Percentiles rank a stretch among this genome's conserved stretches.
Evolutionary conservation across 1,140 invertebrate genomes (phyloP).

Genomic region (Phocides pigmalion): DNA sequence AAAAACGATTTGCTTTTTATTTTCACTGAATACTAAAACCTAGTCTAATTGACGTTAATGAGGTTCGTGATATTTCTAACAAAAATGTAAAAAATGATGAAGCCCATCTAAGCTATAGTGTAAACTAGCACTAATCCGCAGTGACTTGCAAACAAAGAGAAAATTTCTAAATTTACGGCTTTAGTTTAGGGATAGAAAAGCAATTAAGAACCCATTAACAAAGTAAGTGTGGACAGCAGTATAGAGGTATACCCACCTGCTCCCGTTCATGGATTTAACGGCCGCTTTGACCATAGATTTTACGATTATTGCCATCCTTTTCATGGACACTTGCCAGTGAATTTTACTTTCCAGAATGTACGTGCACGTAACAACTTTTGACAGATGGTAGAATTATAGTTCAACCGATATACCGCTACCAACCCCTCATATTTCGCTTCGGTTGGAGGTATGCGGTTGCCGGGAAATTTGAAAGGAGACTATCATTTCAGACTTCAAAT

Average conservation of each 20-base stretch:
- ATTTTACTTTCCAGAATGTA: constrained; percentile 22
- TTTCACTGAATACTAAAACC: too few relatives aligned
- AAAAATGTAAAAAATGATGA: not conserved
- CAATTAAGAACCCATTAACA: constrained; percentile 76
- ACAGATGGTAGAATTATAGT: too few relatives aligned
- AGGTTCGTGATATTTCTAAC: too few relatives aligned
- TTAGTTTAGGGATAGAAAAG: constrained; percentile 67
- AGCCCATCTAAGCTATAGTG: constrained; percentile 7
- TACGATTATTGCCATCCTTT: constrained; percentile 32
- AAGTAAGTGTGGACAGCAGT: constrained; percentile 49
- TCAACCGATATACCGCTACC: too few relatives aligned
- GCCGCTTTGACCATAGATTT: constrained; percentile 44
- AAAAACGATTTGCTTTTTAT: too few relatives aligned
- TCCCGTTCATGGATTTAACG: constrained; percentile 51
- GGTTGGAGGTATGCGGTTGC: too few relatives aligned
- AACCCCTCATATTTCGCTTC: too few relatives aligned
- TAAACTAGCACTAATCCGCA: constrained; percentile 17
- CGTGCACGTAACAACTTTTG: constrained; percentile 3
- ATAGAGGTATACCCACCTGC: constrained; percentile 53
- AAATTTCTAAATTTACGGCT: constrained; percentile 55
- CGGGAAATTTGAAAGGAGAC: too few relatives aligned
- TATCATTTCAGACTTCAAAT: too few relatives aligned
- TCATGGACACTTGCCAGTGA: constrained; percentile 32
- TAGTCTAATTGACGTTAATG: too few relatives aligned
- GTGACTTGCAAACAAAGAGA: constrained; percentile 49